A percentile compares a stretch with the other conserved stretches of the same genome.
Evolutionary conservation across 1,140 invertebrate species (phyloP).

Genomic region (Drosophila nannoptera): DNA sequence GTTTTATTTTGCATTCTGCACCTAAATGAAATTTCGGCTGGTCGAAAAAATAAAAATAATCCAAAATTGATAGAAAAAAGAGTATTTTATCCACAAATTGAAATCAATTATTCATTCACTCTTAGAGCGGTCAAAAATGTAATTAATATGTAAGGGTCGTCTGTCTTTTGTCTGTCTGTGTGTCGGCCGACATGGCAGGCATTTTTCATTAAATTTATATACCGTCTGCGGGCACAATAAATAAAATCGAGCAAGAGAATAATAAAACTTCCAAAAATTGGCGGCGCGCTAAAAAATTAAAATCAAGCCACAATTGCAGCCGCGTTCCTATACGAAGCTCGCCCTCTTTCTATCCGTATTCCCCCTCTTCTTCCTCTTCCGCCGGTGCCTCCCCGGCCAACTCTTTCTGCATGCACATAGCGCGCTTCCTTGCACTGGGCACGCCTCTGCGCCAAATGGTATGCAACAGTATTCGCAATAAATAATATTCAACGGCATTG

Average conservation of each 20-base stretch:
- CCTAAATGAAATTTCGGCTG: conserved; percentile 41
- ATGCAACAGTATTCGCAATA: conserved; percentile 59
- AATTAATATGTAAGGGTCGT: conserved; percentile 56
- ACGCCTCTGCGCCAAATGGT: conserved; percentile 52
- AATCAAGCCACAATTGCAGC: conserved; percentile 43
- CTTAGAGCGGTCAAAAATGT: conserved; percentile 60
- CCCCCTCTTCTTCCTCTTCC: background rate
- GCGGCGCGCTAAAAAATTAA: conserved; percentile 45
- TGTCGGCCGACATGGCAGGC: conserved; percentile 36
- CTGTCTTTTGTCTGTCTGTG: conserved; percentile 15
- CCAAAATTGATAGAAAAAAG: conserved; percentile 10
- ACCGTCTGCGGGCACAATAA: conserved; percentile 43
- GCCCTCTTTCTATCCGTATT: background rate
- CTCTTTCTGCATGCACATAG: background rate
- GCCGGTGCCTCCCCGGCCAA: too few relatives aligned
- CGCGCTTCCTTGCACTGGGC: conserved; percentile 15
- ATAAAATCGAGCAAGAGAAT: conserved; percentile 28
- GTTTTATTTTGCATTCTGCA: conserved; percentile 36
- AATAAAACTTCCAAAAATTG: conserved; percentile 16
- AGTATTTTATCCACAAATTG: conserved; percentile 31
- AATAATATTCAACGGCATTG: conserved; percentile 61
- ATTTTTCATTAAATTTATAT: conserved; percentile 56
- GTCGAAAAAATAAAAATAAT: conserved; percentile 13
- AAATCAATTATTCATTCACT: conserved; percentile 57
- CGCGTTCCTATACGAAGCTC: background rate